Base-by-base conservation (phyloP, 2,888 invertebrate genomes). In the Sepioteuthis lessoniana region DNA sequence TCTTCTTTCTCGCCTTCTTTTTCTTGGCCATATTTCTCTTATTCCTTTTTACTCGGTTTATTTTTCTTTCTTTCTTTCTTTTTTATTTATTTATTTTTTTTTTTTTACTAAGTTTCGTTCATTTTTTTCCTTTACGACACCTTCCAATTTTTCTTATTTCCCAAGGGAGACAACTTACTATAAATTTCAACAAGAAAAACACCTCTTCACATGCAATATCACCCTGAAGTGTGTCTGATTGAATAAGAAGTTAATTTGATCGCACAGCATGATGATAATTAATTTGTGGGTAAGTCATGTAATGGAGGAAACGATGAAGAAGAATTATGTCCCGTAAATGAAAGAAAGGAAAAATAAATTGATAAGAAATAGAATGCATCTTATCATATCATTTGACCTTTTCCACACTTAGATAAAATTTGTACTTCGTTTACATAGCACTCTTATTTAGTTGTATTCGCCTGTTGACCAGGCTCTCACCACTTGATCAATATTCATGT, bases 191-290 rank as follows among this genome's bases (percentile, higher is more conserved):
- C 10, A 76, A 0, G n/a, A 76, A 47, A 76, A 76, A 76, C 76
- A n/a, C n/a, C 10, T 76, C 76, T 76, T 16, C 76, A 16, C 76
- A n/a, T 76, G n/a, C 31, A n/a, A 76, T 3, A n/a, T 13, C 2
- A n/a, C 76, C 76, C 31, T n/a, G 76, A 76, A 76, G n/a, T n/a
- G 76, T n/a, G 76, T 76, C 76, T 35, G 76, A n/a, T 1, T 76
- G 76, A 76, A 76, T n/a, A 19, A 76, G 76, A 76, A 76, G n/a
- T 76, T 76, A 76, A 76, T 76, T 76, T 76, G 76, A 76, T 76
- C 1, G n/a, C 76, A 76, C 76, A 76, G 76, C n/a, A n/a, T 76
- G 76, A n/a, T 76, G 76, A n/a, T n/a, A n/a, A 76, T 76, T 76
- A 76, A 76, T 76, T 76, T 76, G n/a, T 76, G n/a, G 76, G 10